Conservation (phyloP, 2,113 vertebrate genomes). For the Oncorhynchus gorbuscha region DNA sequence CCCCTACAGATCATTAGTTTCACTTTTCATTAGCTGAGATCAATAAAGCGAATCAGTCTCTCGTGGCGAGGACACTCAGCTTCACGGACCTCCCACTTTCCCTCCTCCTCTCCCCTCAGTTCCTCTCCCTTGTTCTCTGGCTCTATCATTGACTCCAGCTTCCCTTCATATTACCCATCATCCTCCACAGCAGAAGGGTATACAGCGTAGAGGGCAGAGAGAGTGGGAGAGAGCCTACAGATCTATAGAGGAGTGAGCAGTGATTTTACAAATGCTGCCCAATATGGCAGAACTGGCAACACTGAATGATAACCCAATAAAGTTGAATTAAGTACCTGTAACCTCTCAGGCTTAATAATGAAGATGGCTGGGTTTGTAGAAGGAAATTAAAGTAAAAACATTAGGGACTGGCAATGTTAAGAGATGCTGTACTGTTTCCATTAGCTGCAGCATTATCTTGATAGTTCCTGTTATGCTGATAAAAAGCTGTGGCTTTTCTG, state of each 20-base stretch:
- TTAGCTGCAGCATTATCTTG: too few species aligned
- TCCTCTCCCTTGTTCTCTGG: conserved; percentile 24
- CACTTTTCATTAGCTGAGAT: conserved; percentile 77
- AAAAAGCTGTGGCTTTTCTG: too few species aligned
- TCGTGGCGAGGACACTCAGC: conserved; percentile 50
- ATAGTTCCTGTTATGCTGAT: too few species aligned
- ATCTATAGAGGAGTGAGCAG: conserved; percentile 38
- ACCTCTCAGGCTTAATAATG: conserved; percentile 68
- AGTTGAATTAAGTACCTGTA: conserved; percentile 69
- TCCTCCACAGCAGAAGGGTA: conserved; percentile 12
- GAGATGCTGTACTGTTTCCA: conserved; percentile 15
- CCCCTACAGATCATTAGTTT: conserved; percentile 55
- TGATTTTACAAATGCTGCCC: conserved; percentile 31
- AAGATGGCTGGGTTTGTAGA: conserved; percentile 46
- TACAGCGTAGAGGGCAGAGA: conserved; percentile 1
- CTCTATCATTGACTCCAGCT: conserved; percentile 27
- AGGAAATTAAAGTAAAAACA: conserved; percentile 60
- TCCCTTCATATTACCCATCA: not conserved
- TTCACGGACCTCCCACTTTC: not conserved
- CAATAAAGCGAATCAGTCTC: conserved; percentile 66
- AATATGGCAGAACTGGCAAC: conserved; percentile 41
- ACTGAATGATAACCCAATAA: conserved; percentile 67
- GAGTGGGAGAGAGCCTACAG: conserved; percentile 3
- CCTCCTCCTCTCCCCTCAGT: conserved; percentile 2
- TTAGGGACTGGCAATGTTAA: conserved; percentile 35